Evolutionary conservation across 1,140 invertebrate genomes (phyloP).

Genomic region (Streblospio benedicti): DNA sequence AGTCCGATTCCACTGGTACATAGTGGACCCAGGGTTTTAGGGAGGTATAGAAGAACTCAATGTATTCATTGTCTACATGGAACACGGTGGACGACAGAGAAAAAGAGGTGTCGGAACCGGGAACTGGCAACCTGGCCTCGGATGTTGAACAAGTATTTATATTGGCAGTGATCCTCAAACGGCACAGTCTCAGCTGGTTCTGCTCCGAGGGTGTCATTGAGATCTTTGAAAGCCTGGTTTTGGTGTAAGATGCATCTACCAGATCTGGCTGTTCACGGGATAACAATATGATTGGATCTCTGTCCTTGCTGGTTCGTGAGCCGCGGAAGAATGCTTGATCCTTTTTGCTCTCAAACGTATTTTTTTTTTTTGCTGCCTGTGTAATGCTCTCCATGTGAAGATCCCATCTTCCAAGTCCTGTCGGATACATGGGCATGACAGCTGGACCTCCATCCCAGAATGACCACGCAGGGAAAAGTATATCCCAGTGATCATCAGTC

Average conservation of each 20-base stretch:
- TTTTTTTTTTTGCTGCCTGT: slow-evolving; percentile 60
- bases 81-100: slow-evolving; percentile 88
- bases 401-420: slow-evolving; percentile 88
- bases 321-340: slow-evolving; percentile 80
- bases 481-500: too few species aligned
- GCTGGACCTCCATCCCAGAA: slow-evolving; percentile 97
- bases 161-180: slow-evolving; percentile 85
- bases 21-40: slow-evolving; percentile 95
- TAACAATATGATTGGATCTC: slow-evolving; percentile 79
- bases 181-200: slow-evolving; percentile 76
- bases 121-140: slow-evolving; percentile 94
- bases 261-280: slow-evolving; percentile 69
- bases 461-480: slow-evolving; percentile 93
- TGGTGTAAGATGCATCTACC: slow-evolving; percentile 88
- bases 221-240: slow-evolving; percentile 97
- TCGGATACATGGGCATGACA: slow-evolving; percentile 56
- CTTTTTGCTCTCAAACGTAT: slow-evolving; percentile 71
- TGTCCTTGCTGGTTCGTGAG: slow-evolving; percentile 79
- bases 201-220: slow-evolving; percentile 68
- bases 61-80: slow-evolving; percentile 89
- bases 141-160: slow-evolving; percentile 76
- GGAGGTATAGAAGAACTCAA: slow-evolving; percentile 87
- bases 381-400: slow-evolving; percentile 63
- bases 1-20: slow-evolving; percentile 64
- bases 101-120: slow-evolving; percentile 85